Conservation (phyloP, 2,888 invertebrate species). For the Epinotia bilunana region DNA sequence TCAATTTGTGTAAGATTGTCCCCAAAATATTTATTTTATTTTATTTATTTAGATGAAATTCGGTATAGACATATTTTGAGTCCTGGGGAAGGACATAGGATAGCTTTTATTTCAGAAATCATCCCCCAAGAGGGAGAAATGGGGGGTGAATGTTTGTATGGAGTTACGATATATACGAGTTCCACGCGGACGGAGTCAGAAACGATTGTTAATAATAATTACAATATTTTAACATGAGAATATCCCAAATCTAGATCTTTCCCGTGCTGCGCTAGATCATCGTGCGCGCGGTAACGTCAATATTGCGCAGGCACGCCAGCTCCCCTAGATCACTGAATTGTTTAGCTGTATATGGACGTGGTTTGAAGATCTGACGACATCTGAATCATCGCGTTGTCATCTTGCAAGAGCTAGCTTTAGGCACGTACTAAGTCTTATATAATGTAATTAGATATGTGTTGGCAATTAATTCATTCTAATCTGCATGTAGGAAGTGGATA, state of each 20-base stretch:
- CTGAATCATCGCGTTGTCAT: constrained; percentile 29
- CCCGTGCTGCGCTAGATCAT: constrained; percentile 1
- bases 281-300: constrained; percentile 36
- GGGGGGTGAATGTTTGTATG: no score
- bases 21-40: no score
- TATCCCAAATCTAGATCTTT: not conserved
- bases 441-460: not conserved
- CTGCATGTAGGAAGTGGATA: no score
- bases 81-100: no score
- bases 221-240: not conserved
- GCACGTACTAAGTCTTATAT: not conserved
- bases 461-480: not conserved
- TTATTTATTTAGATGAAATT: no score
- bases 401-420: constrained; percentile 15
- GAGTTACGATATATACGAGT: no score
- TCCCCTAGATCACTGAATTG: constrained; percentile 36
- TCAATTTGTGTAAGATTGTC: no score
- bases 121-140: no score
- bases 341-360: constrained; percentile 33
- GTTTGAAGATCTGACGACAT: constrained; percentile 25
- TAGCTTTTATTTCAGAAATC: no score
- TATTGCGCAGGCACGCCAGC: constrained; percentile 13
- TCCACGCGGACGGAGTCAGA: no score
- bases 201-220: not conserved
- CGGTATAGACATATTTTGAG: no score